Base-by-base conservation (phyloP, 2,888 invertebrate species). In the Phlogophora meticulosa region DNA sequence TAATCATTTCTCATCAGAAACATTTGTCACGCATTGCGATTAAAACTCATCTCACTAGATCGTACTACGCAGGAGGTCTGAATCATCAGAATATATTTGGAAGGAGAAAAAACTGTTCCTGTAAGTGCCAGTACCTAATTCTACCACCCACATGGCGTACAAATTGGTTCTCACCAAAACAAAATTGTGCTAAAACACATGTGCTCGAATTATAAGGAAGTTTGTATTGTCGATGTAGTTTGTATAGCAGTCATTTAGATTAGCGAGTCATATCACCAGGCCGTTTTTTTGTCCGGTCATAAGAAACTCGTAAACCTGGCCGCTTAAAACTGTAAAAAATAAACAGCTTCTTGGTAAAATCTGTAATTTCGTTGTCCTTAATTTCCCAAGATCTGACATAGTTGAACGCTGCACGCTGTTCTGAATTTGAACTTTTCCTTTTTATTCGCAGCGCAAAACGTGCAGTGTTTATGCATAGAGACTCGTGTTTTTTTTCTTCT, bases 31-130 rank as follows among this genome's bases (percentile, higher is more conserved):
- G 59, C 46, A 72, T 70, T 55, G 58, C 51, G 65, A 76, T 76
- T 81, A 73, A 78, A 68, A 76, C 56, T 79, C 71, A 77, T 78
- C 71, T 78, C 74, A 78, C 76, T 78, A 84, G 74, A 83, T 80
- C 72, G 48, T 72, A 73, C 92, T 69, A 91, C 91, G 92, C 94
- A 91, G 94, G 94, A 92, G 94, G 93, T 90, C 91, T 90, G 87
- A 90, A 82, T 89, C 89, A 89, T 84, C 84, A 83, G 82, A 86
- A 85, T 89, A 88, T 88, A 90, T 92, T 91, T 88, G 88, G 83
- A 80, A 72, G 84, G 72, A 81, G 81, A 87, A 88, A 90, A 91
- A 88, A 88, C 86, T 80, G 52, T 51, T 79, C 70, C 84, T 76
- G 79, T 80, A 80, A 65, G 61, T 70, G 55, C 78, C 77, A 81